phyloP scores from a whole-genome alignment of 1,140 invertebrate genomes.

The Tyrophagus putrescentiae region DNA sequence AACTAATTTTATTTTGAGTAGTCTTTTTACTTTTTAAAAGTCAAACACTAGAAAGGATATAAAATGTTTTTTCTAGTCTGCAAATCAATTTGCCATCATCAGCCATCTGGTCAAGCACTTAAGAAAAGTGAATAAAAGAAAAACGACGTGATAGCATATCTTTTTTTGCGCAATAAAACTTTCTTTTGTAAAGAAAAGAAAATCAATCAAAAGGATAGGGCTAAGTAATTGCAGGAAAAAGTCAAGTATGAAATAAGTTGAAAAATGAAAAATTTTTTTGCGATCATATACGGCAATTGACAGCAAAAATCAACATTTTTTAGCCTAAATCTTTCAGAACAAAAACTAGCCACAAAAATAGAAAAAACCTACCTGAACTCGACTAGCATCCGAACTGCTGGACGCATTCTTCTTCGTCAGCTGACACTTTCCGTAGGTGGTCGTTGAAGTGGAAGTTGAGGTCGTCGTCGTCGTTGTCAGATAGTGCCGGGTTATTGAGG shows the following conservation, averaged over 20 bases:
- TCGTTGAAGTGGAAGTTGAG: background rate
- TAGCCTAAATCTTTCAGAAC: background rate
- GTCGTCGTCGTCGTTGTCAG: background rate
- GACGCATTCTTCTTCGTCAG: background rate
- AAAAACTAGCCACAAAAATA: background rate
- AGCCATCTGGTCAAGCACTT: too few relatives aligned
- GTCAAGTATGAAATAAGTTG: background rate
- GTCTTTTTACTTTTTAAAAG: too few relatives aligned
- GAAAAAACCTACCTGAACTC: conserved; percentile 18
- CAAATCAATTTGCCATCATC: too few relatives aligned
- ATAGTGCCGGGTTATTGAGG: background rate
- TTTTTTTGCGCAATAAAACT: too few relatives aligned
- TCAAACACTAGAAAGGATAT: too few relatives aligned
- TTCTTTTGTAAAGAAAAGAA: too few relatives aligned
- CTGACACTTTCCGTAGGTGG: background rate
- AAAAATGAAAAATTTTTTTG: background rate
- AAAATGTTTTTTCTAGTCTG: too few relatives aligned
- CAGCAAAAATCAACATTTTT: background rate
- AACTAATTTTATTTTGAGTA: too few relatives aligned
- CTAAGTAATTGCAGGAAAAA: too few relatives aligned
- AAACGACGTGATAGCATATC: too few relatives aligned
- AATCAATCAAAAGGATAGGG: too few relatives aligned
- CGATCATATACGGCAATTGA: background rate
- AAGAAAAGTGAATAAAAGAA: too few relatives aligned
- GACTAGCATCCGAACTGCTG: conserved; percentile 2